These are phyloP conservation scores for Gonioctena quinquepunctata DNA, from an alignment of 1,140 invertebrate genomes.

Conservation along the genomic window DNA sequence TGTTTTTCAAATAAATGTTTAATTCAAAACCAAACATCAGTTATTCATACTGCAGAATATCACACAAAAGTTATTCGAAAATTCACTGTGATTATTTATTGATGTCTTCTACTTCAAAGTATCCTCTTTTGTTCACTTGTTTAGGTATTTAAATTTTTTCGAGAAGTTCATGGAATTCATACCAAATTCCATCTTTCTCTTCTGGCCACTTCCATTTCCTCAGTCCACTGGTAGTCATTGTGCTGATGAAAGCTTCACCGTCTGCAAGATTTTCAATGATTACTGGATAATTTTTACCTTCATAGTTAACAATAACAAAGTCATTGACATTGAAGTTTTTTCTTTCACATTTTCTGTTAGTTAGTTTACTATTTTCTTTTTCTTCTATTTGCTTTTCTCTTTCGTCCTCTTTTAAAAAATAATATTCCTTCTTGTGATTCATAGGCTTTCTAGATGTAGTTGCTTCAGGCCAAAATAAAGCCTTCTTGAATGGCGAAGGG, in stretches of 20 bases:
- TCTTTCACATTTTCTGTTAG: background rate
- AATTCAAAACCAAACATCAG: background rate
- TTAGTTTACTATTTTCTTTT: background rate
- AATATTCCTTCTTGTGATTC: background rate
- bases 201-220: background rate
- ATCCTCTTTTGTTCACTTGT: background rate
- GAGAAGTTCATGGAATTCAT: background rate
- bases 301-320: background rate
- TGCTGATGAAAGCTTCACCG: background rate
- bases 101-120: background rate
- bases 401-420: background rate
- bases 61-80: background rate
- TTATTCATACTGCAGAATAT: background rate
- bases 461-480: background rate
- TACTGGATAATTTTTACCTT: background rate
- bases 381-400: background rate
- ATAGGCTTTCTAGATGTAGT: background rate
- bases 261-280: background rate
- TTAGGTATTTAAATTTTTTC: background rate
- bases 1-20: background rate
- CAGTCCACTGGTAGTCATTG: background rate
- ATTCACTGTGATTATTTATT: background rate
- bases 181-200: background rate
- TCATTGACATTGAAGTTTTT: background rate
- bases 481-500: background rate